Evolutionary conservation across 2,797 vertebrate genomes (phyloP), one percentile per base, ranked within the genome.

Genomic region (Ctenopoma kingsleyae): DNA sequence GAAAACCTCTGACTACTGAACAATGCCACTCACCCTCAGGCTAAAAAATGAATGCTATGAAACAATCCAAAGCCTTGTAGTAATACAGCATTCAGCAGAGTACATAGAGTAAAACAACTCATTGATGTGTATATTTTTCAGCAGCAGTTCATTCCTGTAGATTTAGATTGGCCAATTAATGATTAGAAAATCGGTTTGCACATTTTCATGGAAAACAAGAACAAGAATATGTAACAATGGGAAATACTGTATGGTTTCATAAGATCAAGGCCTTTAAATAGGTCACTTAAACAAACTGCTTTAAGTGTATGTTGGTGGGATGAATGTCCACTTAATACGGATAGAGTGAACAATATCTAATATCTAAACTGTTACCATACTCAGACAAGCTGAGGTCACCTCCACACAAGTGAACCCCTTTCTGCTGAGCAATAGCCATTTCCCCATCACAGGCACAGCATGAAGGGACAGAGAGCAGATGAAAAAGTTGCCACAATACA

Each of bases 321-420:
- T 47, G 30, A 73, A 48, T 36, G 66, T 64, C 67, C 17, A 22
- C 6, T 63, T 16, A 56, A 76, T 58, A 67, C 55, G 55, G 54
- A 83, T 48, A 69, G 27, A 55, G 55, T 6, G 44, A 30, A 19
- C n/a, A 62, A 70, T 62, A 23, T 27, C 25, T 27, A 27, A 27
- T 27, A 4, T 69, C 25, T 53, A 8, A 77, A 67, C 40, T 72
- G 58, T 69, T 65, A 68, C 78, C 76, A 70, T 22, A 59, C 41
- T 55, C 73, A 71, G 65, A 77, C 71, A 30, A 54, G 71, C 51
- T 30, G 51, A 69, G 81, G 84, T 91, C 87, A 90, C 83, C 85
- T 71, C 66, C 44, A 13, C 16, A 67, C 9, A 6, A 50, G 17
- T 44, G 51, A 71, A 56, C 67, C 52, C 71, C 17, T 75, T 72